phyloP scores from a whole-genome alignment of 2,888 invertebrate species.

The Auanema freiburgensis region DNA sequence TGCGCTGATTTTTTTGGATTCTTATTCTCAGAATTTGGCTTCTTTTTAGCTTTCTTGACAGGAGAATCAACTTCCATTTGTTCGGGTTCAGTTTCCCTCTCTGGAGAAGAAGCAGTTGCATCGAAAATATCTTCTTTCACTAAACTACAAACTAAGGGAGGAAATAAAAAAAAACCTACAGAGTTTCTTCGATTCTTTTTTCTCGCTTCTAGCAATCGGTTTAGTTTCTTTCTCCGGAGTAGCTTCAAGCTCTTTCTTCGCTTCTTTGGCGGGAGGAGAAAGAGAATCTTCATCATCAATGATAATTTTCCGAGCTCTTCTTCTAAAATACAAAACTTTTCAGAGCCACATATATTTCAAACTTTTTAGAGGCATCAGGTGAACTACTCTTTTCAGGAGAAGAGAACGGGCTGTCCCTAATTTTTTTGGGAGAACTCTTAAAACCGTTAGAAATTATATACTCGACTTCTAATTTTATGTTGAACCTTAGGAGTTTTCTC shows the following conservation, averaged over 20 bases:
- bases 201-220: background rate
- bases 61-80: no score
- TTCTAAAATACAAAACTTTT: slow-evolving; percentile 4
- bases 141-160: no score
- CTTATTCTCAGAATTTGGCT: no score
- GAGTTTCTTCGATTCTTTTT: background rate
- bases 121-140: slow-evolving; percentile 14
- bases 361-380: background rate
- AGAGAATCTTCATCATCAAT: slow-evolving; percentile 19
- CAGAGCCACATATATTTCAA: background rate
- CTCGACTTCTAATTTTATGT: background rate
- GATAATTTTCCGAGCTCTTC: slow-evolving; percentile 11
- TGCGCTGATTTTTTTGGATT: no score
- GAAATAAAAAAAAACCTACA: no score
- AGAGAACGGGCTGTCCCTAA: slow-evolving; percentile 18
- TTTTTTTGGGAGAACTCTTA: slow-evolving; percentile 18
- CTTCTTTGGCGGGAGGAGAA: background rate
- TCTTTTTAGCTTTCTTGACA: no score
- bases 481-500: slow-evolving; percentile 12
- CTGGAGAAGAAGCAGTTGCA: background rate
- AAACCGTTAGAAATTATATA: no score
- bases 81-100: background rate
- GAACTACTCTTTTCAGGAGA: slow-evolving; percentile 10
- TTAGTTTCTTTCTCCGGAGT: background rate
- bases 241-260: slow-evolving; percentile 10